phyloP scores from a whole-genome alignment of 2,888 invertebrate genomes.

The Macrosoma leucophasiata region DNA sequence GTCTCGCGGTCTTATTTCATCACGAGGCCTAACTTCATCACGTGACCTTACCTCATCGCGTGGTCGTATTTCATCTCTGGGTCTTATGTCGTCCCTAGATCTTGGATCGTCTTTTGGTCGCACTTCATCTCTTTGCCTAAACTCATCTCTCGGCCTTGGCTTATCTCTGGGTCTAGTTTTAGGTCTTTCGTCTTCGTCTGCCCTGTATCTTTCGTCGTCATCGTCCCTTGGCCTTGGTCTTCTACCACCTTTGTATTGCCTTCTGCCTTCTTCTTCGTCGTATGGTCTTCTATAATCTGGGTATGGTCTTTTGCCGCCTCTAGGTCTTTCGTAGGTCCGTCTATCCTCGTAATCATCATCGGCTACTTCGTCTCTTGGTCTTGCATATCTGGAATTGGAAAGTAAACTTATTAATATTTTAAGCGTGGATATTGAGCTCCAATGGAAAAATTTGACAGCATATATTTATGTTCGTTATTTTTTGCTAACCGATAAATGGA shows the following conservation, averaged over 20 bases:
- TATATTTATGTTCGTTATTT: too few species aligned
- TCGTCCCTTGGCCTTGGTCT: conserved; percentile 47
- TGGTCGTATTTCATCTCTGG: conserved; percentile 24
- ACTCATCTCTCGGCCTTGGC: conserved; percentile 27
- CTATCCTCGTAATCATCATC: conserved; percentile 57
- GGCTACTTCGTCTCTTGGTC: conserved; percentile 57
- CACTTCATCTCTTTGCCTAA: conserved; percentile 23
- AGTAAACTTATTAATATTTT: conserved; percentile 3
- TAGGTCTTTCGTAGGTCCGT: conserved; percentile 52
- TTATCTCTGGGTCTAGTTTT: conserved; percentile 32
- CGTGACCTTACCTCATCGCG: conserved; percentile 27
- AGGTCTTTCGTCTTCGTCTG: conserved; percentile 32
- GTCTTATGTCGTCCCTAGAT: conserved; percentile 28
- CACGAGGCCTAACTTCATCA: conserved; percentile 32
- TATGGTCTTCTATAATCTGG: conserved; percentile 43
- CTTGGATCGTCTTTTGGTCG: conserved; percentile 28
- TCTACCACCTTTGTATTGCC: conserved; percentile 39
- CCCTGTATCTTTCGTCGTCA: conserved; percentile 44
- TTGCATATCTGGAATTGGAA: conserved; percentile 61
- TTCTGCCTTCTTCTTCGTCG: conserved; percentile 51
- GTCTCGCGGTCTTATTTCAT: conserved; percentile 31
- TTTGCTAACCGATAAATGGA: too few species aligned
- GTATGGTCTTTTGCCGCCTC: conserved; percentile 47
- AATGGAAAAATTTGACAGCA: too few species aligned
- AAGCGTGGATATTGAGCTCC: too few species aligned